These are phyloP conservation scores for Tyto alba DNA, from an alignment of 2,113 vertebrate genomes.

Conservation along the genomic window DNA sequence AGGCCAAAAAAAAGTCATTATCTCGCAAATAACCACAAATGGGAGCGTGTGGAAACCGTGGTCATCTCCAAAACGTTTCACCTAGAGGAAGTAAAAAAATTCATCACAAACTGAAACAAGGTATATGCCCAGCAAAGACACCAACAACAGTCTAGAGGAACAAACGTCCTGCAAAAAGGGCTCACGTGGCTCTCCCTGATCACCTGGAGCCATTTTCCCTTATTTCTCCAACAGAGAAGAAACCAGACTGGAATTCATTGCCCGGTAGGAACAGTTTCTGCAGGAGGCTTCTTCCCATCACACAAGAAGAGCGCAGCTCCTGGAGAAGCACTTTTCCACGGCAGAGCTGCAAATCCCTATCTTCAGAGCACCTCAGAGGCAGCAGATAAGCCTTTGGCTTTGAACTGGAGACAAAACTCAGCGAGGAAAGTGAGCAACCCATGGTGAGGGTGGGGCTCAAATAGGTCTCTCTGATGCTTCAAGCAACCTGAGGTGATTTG, in stretches of 20 bases:
- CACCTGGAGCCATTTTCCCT: not conserved
- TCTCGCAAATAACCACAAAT: not conserved
- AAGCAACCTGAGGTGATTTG: not conserved
- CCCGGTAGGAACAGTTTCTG: not conserved
- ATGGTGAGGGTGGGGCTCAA: not conserved
- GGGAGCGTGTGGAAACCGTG: not conserved
- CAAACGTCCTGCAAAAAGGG: not conserved
- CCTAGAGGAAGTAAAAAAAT: not conserved
- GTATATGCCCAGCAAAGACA: not conserved
- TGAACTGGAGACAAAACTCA: not conserved
- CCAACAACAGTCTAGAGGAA: not conserved
- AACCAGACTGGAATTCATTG: not conserved
- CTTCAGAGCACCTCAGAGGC: not conserved
- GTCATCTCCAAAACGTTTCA: not conserved
- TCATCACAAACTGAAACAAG: not conserved
- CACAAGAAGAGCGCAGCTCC: not conserved
- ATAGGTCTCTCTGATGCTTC: not conserved
- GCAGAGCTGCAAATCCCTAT: not conserved
- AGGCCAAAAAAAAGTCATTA: not conserved
- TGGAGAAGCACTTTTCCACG: not conserved
- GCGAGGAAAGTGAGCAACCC: not conserved
- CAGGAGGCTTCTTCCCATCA: fast-evolving
- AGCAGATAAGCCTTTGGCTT: not conserved
- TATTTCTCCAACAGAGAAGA: not conserved
- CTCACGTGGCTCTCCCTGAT: not conserved